These are phyloP conservation scores for Gadopsis bispinosus DNA, from an alignment of 2,797 vertebrate genomes.

Conservation along the genomic window DNA sequence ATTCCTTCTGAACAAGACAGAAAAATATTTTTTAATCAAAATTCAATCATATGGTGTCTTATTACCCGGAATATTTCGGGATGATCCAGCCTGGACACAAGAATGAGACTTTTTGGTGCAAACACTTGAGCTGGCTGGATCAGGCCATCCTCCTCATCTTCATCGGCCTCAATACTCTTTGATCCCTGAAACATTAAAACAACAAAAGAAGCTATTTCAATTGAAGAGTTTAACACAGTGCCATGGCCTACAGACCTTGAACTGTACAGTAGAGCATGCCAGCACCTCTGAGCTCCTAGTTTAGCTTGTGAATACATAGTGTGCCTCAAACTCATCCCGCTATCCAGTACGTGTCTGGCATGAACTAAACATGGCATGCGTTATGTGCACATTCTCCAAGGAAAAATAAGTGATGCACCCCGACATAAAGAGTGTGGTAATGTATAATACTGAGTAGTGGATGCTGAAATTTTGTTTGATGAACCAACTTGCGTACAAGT, in stretches of 20 bases:
- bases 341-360: slow-evolving; percentile 6
- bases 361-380: neutral
- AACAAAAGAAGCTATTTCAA: slow-evolving; percentile 40
- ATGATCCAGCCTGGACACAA: slow-evolving; percentile 97
- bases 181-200: slow-evolving; percentile 88
- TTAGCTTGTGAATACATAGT: slow-evolving; percentile 29
- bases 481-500: neutral
- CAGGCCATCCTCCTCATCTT: slow-evolving; percentile 90
- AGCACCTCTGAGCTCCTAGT: slow-evolving; percentile 31
- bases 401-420: neutral
- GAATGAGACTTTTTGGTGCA: slow-evolving; percentile 97
- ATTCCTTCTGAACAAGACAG: slow-evolving; percentile 40
- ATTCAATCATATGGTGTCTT: slow-evolving; percentile 56
- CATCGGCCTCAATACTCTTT: slow-evolving; percentile 88
- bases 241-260: slow-evolving; percentile 15
- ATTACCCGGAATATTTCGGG: slow-evolving; percentile 98
- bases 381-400: neutral
- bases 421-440: neutral
- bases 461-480: slow-evolving; percentile 7
- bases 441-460: neutral
- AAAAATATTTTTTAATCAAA: slow-evolving; percentile 60
- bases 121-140: slow-evolving; percentile 98
- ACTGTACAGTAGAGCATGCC: slow-evolving; percentile 21
- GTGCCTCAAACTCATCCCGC: slow-evolving; percentile 15
- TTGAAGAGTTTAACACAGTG: slow-evolving; percentile 54